Percentiles rank a stretch among this genome's conserved stretches.
These are phyloP conservation scores for Cirrhinus molitorella DNA, from an alignment of 2,797 vertebrate genomes.

Conservation along the genomic window DNA sequence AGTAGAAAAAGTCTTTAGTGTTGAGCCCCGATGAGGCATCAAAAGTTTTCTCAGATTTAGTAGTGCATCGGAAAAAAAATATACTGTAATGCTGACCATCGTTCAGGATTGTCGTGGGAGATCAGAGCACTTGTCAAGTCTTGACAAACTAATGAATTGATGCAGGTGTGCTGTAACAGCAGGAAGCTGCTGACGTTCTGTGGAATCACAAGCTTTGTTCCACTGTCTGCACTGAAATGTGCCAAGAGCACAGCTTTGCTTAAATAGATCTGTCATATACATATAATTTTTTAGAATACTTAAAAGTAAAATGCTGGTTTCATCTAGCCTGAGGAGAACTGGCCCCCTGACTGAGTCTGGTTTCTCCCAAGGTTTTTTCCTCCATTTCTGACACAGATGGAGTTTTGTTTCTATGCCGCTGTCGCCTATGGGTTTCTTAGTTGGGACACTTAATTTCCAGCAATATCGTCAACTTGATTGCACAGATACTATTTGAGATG, in stretches of 20 bases:
- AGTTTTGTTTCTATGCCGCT: too few relatives aligned
- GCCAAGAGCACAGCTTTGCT: background rate
- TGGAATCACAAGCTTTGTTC: background rate
- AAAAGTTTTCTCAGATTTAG: constrained; percentile 22
- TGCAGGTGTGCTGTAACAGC: background rate
- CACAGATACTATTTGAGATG: too few relatives aligned
- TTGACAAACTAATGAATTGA: constrained; percentile 58
- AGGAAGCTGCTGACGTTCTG: background rate
- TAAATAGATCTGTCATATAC: background rate
- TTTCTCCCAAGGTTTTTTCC: too few relatives aligned
- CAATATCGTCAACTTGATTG: too few relatives aligned
- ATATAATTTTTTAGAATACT: background rate
- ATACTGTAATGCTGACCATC: constrained; percentile 29
- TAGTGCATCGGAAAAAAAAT: background rate
- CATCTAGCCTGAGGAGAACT: too few relatives aligned
- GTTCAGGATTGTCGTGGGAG: constrained; percentile 34
- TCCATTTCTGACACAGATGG: too few relatives aligned
- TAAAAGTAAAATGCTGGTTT: background rate
- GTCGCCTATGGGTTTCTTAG: too few relatives aligned
- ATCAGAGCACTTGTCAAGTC: constrained; percentile 43
- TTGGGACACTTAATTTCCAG: too few relatives aligned
- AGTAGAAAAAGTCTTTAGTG: too few relatives aligned
- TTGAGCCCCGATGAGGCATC: too few relatives aligned
- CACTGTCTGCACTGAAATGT: background rate
- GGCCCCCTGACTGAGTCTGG: too few relatives aligned